phyloP scores from a whole-genome alignment of 2,797 vertebrate species.

The Agapornis canus region DNA sequence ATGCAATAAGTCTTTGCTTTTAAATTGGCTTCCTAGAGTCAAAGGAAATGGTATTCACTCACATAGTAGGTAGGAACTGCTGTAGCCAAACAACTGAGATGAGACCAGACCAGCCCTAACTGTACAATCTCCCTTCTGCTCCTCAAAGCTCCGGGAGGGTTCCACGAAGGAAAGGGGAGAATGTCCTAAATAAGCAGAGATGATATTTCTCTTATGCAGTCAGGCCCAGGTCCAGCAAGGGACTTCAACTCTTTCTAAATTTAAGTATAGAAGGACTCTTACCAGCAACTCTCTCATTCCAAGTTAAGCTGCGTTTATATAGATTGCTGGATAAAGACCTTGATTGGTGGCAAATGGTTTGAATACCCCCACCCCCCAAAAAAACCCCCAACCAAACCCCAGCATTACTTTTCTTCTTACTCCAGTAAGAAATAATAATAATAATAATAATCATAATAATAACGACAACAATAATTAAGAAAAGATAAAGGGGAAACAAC shows the following conservation, averaged over 20 bases:
- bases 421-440: constrained; percentile 69
- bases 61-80: neutral
- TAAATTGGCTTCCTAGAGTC: constrained; percentile 27
- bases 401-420: constrained; percentile 62
- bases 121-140: constrained; percentile 69
- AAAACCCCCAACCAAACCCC: constrained; percentile 4
- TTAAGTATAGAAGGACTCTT: constrained; percentile 9
- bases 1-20: neutral
- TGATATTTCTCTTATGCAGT: constrained; percentile 63
- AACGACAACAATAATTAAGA: constrained; percentile 54
- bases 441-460: constrained; percentile 39
- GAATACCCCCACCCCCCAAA: neutral
- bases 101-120: constrained; percentile 76
- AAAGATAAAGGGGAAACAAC: constrained; percentile 62
- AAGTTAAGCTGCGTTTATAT: neutral
- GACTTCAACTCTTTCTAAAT: neutral
- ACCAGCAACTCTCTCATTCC: neutral
- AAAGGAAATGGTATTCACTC: constrained; percentile 7
- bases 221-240: constrained; percentile 52
- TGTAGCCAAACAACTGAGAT: constrained; percentile 39
- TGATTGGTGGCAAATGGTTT: constrained; percentile 19
- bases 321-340: constrained; percentile 29
- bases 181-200: constrained; percentile 61
- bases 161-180: constrained; percentile 40
- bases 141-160: constrained; percentile 61